Evolutionary conservation across 2,888 invertebrate genomes (phyloP).

Genomic region (Perizoma flavofasciatum): DNA sequence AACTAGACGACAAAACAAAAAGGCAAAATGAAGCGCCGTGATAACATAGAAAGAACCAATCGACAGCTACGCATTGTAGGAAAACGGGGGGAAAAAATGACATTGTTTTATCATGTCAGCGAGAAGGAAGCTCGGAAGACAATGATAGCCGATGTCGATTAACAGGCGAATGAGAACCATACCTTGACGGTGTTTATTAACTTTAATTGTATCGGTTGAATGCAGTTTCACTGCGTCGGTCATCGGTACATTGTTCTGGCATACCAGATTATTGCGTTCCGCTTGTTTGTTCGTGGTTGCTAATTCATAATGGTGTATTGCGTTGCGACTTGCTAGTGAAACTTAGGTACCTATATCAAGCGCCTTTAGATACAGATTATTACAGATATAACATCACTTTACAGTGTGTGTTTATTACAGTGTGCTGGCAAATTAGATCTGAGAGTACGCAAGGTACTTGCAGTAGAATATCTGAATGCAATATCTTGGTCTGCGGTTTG

Average conservation of each 20-base stretch:
- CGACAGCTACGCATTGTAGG: constrained; percentile 65
- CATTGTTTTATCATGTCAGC: constrained; percentile 66
- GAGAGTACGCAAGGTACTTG: constrained; percentile 60
- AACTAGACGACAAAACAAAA: constrained; percentile 46
- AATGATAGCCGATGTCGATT: constrained; percentile 70
- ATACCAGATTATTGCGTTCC: constrained; percentile 65
- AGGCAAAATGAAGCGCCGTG: constrained; percentile 53
- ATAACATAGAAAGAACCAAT: constrained; percentile 52
- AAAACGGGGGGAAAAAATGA: constrained; percentile 66
- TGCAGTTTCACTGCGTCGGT: constrained; percentile 67
- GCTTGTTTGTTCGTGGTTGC: constrained; percentile 47
- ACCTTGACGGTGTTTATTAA: constrained; percentile 68
- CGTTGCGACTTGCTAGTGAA: constrained; percentile 58
- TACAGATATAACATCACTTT: constrained; percentile 27
- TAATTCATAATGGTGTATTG: constrained; percentile 74
- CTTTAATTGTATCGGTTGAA: constrained; percentile 77
- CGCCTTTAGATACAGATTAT: constrained; percentile 50
- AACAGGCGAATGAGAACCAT: constrained; percentile 74
- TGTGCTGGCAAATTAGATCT: constrained; percentile 61
- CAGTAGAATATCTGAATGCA: constrained; percentile 51
- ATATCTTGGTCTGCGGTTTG: constrained; percentile 49
- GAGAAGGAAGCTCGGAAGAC: constrained; percentile 72
- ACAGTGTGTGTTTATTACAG: constrained; percentile 51
- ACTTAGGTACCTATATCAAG: constrained; percentile 54
- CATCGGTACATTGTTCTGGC: constrained; percentile 67